Evolutionary conservation across 2,797 vertebrate genomes (phyloP).

Genomic region (Orestias chungarensis): DNA sequence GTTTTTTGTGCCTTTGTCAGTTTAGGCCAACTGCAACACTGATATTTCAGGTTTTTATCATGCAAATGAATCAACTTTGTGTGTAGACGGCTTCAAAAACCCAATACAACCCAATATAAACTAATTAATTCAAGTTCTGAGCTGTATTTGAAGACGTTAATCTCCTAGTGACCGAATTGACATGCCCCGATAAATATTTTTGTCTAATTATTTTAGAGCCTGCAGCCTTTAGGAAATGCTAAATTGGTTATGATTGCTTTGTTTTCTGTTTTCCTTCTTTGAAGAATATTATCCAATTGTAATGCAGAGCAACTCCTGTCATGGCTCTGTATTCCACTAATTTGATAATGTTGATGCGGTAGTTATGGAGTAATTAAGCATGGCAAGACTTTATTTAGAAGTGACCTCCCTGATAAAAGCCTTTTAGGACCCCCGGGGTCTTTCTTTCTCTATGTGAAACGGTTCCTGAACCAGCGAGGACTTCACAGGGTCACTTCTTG

Average conservation of each 20-base stretch:
- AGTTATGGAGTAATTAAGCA: conserved; percentile 35
- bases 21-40: not conserved
- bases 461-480: conserved; percentile 31
- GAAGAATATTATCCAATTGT: conserved; percentile 18
- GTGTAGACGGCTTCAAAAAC: not conserved
- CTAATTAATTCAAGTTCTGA: not conserved
- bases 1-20: not conserved
- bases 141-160: not conserved
- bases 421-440: conserved; percentile 3
- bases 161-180: not conserved
- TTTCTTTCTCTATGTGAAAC: conserved; percentile 24
- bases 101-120: no score
- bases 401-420: conserved; percentile 9
- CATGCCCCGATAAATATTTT: not conserved
- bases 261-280: conserved; percentile 17
- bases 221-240: not conserved
- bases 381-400: conserved; percentile 20
- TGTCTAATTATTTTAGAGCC: not conserved
- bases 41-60: not conserved
- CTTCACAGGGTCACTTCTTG: conserved; percentile 42
- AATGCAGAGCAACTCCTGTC: conserved; percentile 27
- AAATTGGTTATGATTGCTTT: not conserved
- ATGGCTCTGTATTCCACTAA: conserved; percentile 5
- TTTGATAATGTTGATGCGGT: conserved; percentile 28
- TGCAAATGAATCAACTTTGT: not conserved